Base-by-base conservation (phyloP, 2,888 invertebrate species). In the Marasmarcha lunaedactyla region DNA sequence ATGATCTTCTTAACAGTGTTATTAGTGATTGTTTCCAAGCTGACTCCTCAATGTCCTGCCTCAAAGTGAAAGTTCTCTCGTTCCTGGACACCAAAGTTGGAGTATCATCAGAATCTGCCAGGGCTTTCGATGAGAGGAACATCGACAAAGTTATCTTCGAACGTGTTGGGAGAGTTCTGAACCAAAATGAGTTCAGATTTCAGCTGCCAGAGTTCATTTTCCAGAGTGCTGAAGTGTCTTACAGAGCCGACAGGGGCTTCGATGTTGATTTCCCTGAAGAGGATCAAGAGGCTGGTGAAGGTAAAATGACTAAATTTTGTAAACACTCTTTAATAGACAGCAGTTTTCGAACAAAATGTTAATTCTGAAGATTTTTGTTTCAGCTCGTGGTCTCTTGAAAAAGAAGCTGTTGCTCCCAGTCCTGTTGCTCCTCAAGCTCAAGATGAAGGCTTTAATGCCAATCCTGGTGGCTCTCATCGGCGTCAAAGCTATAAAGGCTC, bases 401-500 rank as follows among this genome's bases (percentile, higher is more conserved):
- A 93, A 94, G 84, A 94, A 94, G 68, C 86, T 94, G 36, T 83
- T 94, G 47, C 78, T 94, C 59, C 94, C 94, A 11, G 85, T 93
- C 46, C 76, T 94, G 51, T 78, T 94, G 50, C 85, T 94, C 38
- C 74, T 94, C 55, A 94, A 94, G 72, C 71, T 94, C 58, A 94
- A 94, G 73, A 84, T 93, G 85, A 93, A 94, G 71, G 89, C 91
- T 14, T 69, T 94, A 46, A 90, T 92, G 89, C 94, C 94, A 27
- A 90, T 94, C 56, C 86, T 94, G 52, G 87, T 94, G 20, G 87
- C 89, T 35, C 74, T 93, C 55, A 89, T 93, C 61, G 91, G 92
- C 47, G 76, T 94, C 51, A 94, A 94, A 74, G 91, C 94, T 14
- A 83, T 91, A 54, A 94, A 94, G 70, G 94, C 94, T 44, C 81